Percentiles rank a stretch among this genome's conserved stretches.
Conservation (phyloP, 2,797 vertebrate genomes). For the Trichosurus vulpecula region DNA sequence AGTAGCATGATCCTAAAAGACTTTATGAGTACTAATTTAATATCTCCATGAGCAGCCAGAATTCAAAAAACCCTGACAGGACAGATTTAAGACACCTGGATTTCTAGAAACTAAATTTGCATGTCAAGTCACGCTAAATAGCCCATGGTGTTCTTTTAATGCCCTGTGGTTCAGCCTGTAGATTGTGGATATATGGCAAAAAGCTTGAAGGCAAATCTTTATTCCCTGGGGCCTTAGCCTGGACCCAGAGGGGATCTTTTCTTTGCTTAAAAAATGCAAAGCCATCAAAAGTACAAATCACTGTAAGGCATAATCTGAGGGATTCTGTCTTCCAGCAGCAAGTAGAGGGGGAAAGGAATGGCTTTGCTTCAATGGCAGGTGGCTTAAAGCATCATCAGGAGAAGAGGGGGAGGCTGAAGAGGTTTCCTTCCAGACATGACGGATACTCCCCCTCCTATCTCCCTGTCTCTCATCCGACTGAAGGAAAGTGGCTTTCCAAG, state of each 20-base stretch:
- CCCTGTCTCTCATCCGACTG: not conserved
- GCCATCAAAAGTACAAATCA: not conserved
- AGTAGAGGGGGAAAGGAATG: slow-evolving; percentile 32
- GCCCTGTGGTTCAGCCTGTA: not conserved
- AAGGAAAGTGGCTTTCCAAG: not conserved
- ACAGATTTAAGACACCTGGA: not conserved
- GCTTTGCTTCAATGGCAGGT: slow-evolving; percentile 35
- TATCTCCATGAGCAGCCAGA: not conserved
- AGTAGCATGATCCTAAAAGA: not conserved
- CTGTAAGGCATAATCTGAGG: not conserved
- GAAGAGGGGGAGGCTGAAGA: slow-evolving; percentile 36
- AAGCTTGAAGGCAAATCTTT: not conserved
- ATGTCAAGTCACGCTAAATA: not conserved
- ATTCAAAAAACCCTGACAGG: not conserved
- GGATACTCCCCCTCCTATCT: not conserved
- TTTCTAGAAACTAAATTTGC: not conserved
- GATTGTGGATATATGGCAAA: not conserved
- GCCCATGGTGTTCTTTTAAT: rapidly evolving
- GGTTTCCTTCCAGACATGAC: not conserved
- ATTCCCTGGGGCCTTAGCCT: not conserved
- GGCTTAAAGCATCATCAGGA: slow-evolving; percentile 8
- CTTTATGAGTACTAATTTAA: not conserved
- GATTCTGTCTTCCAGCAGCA: not conserved
- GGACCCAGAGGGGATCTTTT: not conserved
- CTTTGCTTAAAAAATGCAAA: not conserved